phyloP scores from a whole-genome alignment of 92 coral and sea anemone genomes.

The Phymanthus crucifer region DNA sequence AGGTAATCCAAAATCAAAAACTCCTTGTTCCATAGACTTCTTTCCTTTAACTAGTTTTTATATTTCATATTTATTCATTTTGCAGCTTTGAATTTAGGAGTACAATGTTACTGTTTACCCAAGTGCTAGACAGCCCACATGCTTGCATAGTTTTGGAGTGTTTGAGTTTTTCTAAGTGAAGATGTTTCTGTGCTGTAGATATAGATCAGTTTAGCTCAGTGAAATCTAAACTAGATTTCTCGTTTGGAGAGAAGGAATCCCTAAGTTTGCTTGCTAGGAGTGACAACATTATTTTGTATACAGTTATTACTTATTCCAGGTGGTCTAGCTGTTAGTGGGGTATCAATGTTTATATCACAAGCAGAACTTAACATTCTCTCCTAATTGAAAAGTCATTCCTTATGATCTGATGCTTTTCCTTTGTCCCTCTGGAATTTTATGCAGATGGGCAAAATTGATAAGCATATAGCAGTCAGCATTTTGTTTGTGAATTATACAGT shows the following conservation, averaged over 20 bases:
- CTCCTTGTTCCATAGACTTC: neutral
- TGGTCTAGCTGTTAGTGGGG: constrained; percentile 15
- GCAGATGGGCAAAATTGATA: neutral
- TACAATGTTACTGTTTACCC: neutral
- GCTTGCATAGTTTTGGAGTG: neutral
- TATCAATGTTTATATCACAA: constrained; percentile 15
- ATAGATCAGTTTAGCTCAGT: neutral
- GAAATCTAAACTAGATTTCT: neutral
- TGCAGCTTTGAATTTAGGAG: neutral
- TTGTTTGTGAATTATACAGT: too few species aligned
- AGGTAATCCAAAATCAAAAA: neutral
- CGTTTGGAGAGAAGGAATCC: neutral
- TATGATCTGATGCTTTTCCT: neutral
- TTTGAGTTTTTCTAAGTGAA: neutral
- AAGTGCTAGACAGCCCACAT: neutral
- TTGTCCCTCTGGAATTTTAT: constrained; percentile 2
- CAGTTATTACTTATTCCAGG: constrained; percentile 34
- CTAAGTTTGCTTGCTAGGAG: neutral
- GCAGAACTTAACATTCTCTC: constrained; percentile 25
- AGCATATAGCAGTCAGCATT: neutral
- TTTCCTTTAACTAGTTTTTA: neutral
- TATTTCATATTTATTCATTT: neutral
- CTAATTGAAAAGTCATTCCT: constrained; percentile 33
- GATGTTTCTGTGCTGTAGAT: neutral
- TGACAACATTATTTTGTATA: constrained; percentile 17